Base-by-base conservation (phyloP, 1,140 invertebrate species). In the Rhysida immarginata region DNA sequence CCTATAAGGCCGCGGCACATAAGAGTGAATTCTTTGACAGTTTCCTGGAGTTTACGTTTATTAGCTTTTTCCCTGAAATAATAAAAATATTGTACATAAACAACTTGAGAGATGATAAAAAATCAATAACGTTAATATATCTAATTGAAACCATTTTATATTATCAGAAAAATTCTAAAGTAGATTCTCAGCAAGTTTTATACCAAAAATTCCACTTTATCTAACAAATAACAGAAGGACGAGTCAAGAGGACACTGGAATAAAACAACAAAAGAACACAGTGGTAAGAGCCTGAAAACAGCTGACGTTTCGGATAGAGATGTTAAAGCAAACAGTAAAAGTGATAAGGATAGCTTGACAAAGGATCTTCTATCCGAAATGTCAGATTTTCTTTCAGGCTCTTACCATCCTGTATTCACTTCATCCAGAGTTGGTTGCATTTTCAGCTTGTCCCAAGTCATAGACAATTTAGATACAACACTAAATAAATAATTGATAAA, bases 21-120 rank as follows among this genome's bases (percentile, higher is more conserved):
- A 13, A 79, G 61, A 25, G 75, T 72, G 59, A 80, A 81, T 46
- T 78, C 73, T 58, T 72, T 73, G 2, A 81, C 67, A 8, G 67
- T 68, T 29, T 80, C 77, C 56, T 71, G 71, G 5, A 80, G 58
- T 56, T 71, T 74, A 16, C 69, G 59, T 61, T 78, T 79, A 60
- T 78, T 78, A 1, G 68, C 69, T 46, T 71, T 65, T 59, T 79
- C 75, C 16, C 74, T 72, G 52, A 62, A 61, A 61, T 46, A 54
- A 42, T 51, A 54, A 29, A 55, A 57, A 27, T 51, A 41, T 45
- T 50, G 49, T 23, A 20, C 25, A 24, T 29, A 35, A 23, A 2
- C 21, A 54, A 23, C 25, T 44, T 44, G 41, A 3, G 18, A 2
- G 18, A 16, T 23, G 26, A 21, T 55, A 51, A 29, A 14, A 26